phyloP scores from a whole-genome alignment of 2,113 vertebrate species.

The Isichthys henryi region DNA sequence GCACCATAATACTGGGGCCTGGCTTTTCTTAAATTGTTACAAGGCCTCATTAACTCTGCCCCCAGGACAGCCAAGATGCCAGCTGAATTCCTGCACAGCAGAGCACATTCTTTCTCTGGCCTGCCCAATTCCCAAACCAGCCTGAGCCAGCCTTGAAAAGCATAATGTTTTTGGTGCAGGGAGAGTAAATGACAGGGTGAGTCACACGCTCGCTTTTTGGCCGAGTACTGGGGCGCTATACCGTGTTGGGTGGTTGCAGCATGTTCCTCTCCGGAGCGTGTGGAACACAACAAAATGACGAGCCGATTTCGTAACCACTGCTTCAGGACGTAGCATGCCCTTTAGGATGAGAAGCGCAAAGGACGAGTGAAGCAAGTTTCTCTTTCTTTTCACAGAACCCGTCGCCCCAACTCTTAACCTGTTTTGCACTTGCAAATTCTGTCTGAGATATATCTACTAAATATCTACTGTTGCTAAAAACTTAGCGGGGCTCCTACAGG shows the following conservation, averaged over 20 bases:
- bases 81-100: background rate
- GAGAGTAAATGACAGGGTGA: background rate
- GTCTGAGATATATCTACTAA: background rate
- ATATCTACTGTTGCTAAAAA: background rate
- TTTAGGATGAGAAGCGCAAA: background rate
- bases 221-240: background rate
- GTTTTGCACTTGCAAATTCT: background rate
- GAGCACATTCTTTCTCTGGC: background rate
- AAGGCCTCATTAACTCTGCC: constrained; percentile 3
- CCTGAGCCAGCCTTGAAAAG: constrained; percentile 4
- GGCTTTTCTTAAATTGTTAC: constrained; percentile 14
- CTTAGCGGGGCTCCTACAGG: background rate
- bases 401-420: background rate
- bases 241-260: background rate
- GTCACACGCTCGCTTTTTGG: background rate
- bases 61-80: constrained; percentile 5
- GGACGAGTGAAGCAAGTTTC: background rate
- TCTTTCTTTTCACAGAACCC: background rate
- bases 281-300: background rate
- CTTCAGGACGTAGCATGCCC: background rate
- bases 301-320: background rate
- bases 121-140: constrained; percentile 4
- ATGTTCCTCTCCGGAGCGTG: background rate
- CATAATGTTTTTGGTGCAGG: background rate
- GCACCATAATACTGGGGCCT: background rate